Conservation (phyloP, 2,113 vertebrate species). For the Myotis davidii region DNA sequence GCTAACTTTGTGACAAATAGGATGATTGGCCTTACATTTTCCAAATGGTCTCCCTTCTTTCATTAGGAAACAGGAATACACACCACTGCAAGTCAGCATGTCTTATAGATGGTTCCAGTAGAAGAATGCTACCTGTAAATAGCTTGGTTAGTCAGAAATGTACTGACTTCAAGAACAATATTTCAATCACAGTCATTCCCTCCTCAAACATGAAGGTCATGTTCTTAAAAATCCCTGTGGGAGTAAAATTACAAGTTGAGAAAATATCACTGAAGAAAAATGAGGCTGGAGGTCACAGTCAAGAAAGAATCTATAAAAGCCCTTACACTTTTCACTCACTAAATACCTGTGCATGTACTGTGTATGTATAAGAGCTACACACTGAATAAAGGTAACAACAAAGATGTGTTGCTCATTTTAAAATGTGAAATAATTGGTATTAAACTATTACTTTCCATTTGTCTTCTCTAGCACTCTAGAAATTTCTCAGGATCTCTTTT, state of each 20-base stretch:
- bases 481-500: conserved; percentile 17
- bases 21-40: conserved; percentile 50
- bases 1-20: conserved; percentile 65
- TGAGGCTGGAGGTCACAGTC: neutral
- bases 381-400: neutral
- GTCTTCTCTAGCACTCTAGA: neutral
- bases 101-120: neutral
- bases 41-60: conserved; percentile 37
- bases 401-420: neutral
- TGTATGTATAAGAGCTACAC: neutral
- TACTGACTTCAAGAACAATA: conserved; percentile 4
- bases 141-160: neutral
- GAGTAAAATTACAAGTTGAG: conserved; percentile 43
- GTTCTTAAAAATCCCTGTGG: conserved; percentile 13
- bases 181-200: neutral
- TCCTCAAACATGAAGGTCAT: conserved; percentile 20
- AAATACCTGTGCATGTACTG: neutral
- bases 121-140: neutral
- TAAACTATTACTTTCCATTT: neutral
- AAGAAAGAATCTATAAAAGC: neutral
- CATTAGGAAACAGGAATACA: neutral
- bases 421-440: neutral
- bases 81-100: neutral
- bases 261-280: conserved; percentile 9
- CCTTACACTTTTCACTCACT: neutral